Percentiles rank a stretch among this genome's conserved stretches.
Evolutionary conservation across 2,113 vertebrate species (phyloP).

Genomic region (Ptilonorhynchus violaceus): DNA sequence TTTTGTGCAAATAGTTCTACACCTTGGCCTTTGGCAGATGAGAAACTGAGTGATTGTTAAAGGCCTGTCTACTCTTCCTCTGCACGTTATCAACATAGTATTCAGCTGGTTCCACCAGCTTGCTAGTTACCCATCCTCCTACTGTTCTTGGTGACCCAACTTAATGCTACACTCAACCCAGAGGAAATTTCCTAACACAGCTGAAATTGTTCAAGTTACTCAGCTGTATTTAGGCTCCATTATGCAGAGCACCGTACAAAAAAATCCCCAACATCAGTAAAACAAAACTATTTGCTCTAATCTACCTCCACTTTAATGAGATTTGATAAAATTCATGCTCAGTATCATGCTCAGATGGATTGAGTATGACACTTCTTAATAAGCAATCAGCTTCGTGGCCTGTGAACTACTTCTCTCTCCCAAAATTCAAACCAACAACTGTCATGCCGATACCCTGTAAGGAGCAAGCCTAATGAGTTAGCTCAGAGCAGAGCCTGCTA

Average conservation of each 20-base stretch:
- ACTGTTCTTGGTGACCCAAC: neutral
- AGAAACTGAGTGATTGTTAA: neutral
- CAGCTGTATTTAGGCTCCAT: neutral
- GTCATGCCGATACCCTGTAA: neutral
- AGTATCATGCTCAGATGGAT: neutral
- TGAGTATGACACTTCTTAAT: neutral
- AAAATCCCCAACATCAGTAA: neutral
- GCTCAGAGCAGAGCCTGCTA: neutral
- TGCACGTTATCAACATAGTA: fast-evolving
- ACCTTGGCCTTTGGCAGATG: neutral
- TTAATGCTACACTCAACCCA: neutral
- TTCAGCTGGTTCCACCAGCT: neutral
- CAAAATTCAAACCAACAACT: neutral
- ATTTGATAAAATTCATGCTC: neutral
- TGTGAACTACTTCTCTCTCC: neutral
- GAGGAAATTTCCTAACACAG: neutral
- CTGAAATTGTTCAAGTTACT: neutral
- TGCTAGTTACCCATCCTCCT: neutral
- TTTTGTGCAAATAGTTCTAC: neutral
- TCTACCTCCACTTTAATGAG: neutral
- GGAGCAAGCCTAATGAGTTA: neutral
- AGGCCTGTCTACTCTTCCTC: neutral
- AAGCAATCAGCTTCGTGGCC: neutral
- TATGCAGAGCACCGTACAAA: neutral
- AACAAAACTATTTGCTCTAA: neutral